These are phyloP conservation scores for Drosophila anceps DNA, from an alignment of 2,888 invertebrate species.

Conservation along the genomic window DNA sequence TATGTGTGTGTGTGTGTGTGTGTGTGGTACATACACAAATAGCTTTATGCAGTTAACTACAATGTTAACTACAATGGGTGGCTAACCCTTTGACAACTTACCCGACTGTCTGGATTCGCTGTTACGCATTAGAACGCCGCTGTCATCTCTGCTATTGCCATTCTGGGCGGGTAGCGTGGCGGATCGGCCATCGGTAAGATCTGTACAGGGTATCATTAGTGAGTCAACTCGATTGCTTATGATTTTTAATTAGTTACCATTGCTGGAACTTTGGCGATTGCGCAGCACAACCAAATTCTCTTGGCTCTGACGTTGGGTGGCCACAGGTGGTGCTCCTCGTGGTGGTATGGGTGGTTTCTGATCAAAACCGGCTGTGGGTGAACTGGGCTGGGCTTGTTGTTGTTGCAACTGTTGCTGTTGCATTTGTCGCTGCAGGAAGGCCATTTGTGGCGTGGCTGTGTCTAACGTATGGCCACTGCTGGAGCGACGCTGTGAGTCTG, in stretches of 20 bases:
- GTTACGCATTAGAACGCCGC: constrained; percentile 78
- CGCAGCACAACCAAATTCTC: constrained; percentile 83
- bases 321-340: constrained; percentile 87
- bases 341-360: constrained; percentile 88
- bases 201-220: constrained; percentile 42
- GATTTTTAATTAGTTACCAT: constrained; percentile 64
- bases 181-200: constrained; percentile 79
- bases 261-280: constrained; percentile 80
- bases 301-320: constrained; percentile 86
- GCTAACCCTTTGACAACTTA: constrained; percentile 50
- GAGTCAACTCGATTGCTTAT: too few relatives aligned
- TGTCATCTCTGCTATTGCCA: constrained; percentile 82
- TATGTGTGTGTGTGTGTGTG: constrained; percentile 48
- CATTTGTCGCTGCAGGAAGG: constrained; percentile 86
- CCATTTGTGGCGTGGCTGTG: constrained; percentile 86
- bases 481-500: constrained; percentile 86
- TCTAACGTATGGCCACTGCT: constrained; percentile 82
- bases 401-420: constrained; percentile 83
- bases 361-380: constrained; percentile 84
- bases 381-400: constrained; percentile 72
- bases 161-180: constrained; percentile 83
- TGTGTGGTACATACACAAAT: constrained; percentile 56
- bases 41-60: constrained; percentile 43
- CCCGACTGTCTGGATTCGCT: constrained; percentile 84
- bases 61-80: constrained; percentile 24